Evolutionary conservation across 23 tunicate genomes (phyloP).

Genomic region (Aplidium turbinatum): DNA sequence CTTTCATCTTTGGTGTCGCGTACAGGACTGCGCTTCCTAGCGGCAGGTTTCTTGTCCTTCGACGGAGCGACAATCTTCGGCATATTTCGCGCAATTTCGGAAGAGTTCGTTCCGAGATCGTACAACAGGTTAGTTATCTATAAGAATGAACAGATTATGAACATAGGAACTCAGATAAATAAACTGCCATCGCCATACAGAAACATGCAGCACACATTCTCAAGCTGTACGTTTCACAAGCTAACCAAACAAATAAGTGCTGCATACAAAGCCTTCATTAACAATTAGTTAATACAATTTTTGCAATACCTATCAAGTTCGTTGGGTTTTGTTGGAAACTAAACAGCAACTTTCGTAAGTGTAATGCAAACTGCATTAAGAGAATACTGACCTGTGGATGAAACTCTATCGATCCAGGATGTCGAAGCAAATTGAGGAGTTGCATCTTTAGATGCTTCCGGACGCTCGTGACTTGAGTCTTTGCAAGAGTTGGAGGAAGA

Average conservation of each 20-base stretch:
- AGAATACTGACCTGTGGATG: constrained; percentile 79
- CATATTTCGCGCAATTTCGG: constrained; percentile 85
- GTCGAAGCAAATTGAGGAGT: constrained; percentile 77
- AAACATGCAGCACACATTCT: too few species aligned
- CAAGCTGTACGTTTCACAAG: too few species aligned
- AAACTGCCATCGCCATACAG: neutral
- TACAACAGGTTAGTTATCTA: constrained; percentile 81
- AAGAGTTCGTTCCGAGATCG: constrained; percentile 78
- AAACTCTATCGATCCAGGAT: constrained; percentile 46
- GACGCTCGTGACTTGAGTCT: constrained; percentile 94
- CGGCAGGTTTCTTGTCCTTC: constrained; percentile 36
- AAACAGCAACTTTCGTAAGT: too few species aligned
- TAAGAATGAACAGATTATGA: neutral
- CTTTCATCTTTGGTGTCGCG: constrained; percentile 31
- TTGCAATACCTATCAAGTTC: too few species aligned
- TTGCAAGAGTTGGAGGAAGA: constrained; percentile 94
- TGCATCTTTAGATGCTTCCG: constrained; percentile 91
- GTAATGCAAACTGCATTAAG: too few species aligned
- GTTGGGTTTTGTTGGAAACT: too few species aligned
- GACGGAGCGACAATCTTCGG: constrained; percentile 30
- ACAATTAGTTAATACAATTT: too few species aligned
- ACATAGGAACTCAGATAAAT: neutral
- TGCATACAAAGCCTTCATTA: too few species aligned
- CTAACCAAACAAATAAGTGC: too few species aligned
- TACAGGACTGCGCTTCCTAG: constrained; percentile 41